phyloP scores from a whole-genome alignment of 1,140 invertebrate genomes.

The Asobara japonica region DNA sequence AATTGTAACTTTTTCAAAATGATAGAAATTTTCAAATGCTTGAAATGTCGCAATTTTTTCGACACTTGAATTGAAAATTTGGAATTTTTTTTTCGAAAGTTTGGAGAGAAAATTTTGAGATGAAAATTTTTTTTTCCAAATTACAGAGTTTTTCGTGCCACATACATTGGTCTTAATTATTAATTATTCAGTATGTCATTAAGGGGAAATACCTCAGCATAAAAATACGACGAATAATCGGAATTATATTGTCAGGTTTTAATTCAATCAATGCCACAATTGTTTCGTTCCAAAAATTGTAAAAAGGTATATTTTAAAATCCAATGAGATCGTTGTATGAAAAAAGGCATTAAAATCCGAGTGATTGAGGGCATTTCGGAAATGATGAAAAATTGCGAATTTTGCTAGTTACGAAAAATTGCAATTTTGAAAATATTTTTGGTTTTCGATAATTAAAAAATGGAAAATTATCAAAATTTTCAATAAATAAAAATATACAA shows the following conservation, averaged over 20 bases:
- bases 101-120: too few species aligned
- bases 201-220: slow-evolving; percentile 32
- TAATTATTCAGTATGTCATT: background rate
- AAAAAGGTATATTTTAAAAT: slow-evolving; percentile 16
- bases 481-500: too few species aligned
- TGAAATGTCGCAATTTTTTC: too few species aligned
- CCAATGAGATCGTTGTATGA: slow-evolving; percentile 29
- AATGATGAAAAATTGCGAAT: too few species aligned
- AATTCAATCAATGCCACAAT: slow-evolving; percentile 1
- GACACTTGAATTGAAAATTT: background rate
- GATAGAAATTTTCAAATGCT: too few species aligned
- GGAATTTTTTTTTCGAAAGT: background rate
- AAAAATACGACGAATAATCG: slow-evolving; percentile 39
- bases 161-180: background rate
- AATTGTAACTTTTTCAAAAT: too few species aligned
- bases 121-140: background rate
- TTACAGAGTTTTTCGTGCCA: background rate
- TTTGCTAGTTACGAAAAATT: too few species aligned
- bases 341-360: slow-evolving; percentile 24
- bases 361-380: background rate
- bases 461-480: too few species aligned
- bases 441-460: too few species aligned
- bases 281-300: background rate
- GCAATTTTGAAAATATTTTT: too few species aligned
- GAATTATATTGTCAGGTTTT: background rate